phyloP scores from a whole-genome alignment of 2,113 vertebrate species.

The Serinus canaria region DNA sequence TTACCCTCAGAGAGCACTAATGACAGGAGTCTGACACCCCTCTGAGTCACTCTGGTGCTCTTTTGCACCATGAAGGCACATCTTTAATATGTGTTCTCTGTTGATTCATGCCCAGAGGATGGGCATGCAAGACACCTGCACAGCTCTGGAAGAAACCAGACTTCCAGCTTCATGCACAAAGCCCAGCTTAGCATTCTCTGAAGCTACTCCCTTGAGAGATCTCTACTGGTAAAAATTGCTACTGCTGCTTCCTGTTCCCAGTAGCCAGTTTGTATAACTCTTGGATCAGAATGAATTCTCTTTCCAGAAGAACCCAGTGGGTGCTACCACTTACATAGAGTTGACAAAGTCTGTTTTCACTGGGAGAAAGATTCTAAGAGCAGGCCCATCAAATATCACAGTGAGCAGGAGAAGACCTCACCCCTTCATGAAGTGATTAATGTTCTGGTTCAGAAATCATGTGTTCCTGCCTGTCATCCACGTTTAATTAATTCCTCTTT shows the following conservation, averaged over 20 bases:
- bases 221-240: background rate
- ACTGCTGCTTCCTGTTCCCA: background rate
- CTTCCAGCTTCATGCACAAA: background rate
- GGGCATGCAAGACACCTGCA: background rate
- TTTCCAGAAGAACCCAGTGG: background rate
- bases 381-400: background rate
- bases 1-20: background rate
- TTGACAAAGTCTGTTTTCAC: background rate
- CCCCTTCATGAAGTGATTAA: accelerated
- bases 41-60: background rate
- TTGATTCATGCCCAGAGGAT: background rate
- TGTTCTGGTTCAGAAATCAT: background rate
- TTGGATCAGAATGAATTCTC: background rate
- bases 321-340: background rate
- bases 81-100: background rate
- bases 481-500: background rate
- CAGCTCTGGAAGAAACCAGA: background rate
- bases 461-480: background rate
- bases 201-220: background rate
- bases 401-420: background rate
- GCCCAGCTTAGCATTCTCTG: background rate
- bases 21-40: background rate
- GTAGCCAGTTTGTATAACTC: background rate
- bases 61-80: background rate
- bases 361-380: background rate